Conservation (phyloP, 2,888 invertebrate species). For the Brachypterus glaber region DNA sequence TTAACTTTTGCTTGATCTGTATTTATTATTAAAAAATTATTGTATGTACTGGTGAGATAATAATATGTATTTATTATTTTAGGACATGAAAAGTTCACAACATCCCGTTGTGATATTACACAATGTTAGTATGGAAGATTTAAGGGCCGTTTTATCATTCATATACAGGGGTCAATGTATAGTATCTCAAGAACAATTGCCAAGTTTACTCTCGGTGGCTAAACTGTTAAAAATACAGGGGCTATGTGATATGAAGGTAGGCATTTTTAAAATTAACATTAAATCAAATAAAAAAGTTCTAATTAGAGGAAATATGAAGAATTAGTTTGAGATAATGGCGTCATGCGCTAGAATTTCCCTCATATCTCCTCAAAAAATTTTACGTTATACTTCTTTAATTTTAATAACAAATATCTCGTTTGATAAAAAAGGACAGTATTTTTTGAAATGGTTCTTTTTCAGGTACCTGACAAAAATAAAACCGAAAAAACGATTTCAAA, state of each 20-base stretch:
- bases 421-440: too few relatives aligned
- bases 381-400: too few relatives aligned
- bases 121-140: slow-evolving; percentile 59
- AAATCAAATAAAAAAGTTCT: too few relatives aligned
- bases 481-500: too few relatives aligned
- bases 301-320: too few relatives aligned
- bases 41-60: not conserved
- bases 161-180: slow-evolving; percentile 86
- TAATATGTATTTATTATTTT: slow-evolving; percentile 23
- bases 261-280: too few relatives aligned
- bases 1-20: slow-evolving; percentile 3
- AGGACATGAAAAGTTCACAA: slow-evolving; percentile 61
- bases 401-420: too few relatives aligned
- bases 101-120: slow-evolving; percentile 65
- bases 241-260: slow-evolving; percentile 71
- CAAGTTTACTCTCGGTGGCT: slow-evolving; percentile 66
- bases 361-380: too few relatives aligned
- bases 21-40: not conserved
- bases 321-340: too few relatives aligned
- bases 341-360: too few relatives aligned
- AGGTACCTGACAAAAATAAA: slow-evolving; percentile 30
- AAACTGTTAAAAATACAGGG: slow-evolving; percentile 75
- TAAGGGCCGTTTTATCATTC: slow-evolving; percentile 69
- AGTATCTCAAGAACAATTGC: slow-evolving; percentile 68
- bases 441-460: slow-evolving; percentile 9